Percentiles rank a stretch among this genome's conserved stretches.
These are phyloP conservation scores for Anodontia alba DNA, from an alignment of 2,888 invertebrate species.

Conservation along the genomic window DNA sequence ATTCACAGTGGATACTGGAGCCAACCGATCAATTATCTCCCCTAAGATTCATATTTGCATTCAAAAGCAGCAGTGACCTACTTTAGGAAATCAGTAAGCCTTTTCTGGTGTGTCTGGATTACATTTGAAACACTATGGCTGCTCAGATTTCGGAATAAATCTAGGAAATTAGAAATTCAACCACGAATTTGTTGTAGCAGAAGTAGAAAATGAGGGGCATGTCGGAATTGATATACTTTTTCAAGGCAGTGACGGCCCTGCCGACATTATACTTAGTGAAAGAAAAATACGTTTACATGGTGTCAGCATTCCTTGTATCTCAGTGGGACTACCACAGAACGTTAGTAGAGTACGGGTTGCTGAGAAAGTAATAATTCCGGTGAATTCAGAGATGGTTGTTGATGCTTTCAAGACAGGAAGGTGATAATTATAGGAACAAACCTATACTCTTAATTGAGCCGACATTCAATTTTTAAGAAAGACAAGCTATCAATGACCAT, in stretches of 20 bases:
- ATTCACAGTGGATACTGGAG: constrained; percentile 37
- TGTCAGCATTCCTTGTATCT: too few species aligned
- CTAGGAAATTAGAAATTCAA: constrained; percentile 1
- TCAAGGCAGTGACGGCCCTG: not conserved
- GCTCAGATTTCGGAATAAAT: constrained; percentile 4
- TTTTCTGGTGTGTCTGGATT: constrained; percentile 11
- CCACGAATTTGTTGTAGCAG: constrained; percentile 8
- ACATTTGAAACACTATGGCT: constrained; percentile 17
- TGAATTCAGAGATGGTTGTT: too few species aligned
- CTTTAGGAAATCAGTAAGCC: not conserved
- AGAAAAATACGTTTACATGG: too few species aligned
- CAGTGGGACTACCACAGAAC: too few species aligned
- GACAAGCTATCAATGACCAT: constrained; percentile 29
- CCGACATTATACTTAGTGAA: too few species aligned
- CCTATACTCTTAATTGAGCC: constrained; percentile 36
- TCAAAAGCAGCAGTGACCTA: not conserved
- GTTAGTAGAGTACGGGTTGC: too few species aligned
- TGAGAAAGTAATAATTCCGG: too few species aligned
- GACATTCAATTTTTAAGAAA: constrained; percentile 13
- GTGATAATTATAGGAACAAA: not conserved
- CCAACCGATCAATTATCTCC: constrained; percentile 26
- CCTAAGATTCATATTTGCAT: constrained; percentile 22
- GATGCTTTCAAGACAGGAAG: constrained; percentile 21
- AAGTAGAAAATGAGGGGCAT: too few species aligned
- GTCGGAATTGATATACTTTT: constrained; percentile 17